Evolutionary conservation across 1,140 invertebrate species (phyloP), one percentile per base, ranked within the genome.

Genomic region (Drosophila willistoni): DNA sequence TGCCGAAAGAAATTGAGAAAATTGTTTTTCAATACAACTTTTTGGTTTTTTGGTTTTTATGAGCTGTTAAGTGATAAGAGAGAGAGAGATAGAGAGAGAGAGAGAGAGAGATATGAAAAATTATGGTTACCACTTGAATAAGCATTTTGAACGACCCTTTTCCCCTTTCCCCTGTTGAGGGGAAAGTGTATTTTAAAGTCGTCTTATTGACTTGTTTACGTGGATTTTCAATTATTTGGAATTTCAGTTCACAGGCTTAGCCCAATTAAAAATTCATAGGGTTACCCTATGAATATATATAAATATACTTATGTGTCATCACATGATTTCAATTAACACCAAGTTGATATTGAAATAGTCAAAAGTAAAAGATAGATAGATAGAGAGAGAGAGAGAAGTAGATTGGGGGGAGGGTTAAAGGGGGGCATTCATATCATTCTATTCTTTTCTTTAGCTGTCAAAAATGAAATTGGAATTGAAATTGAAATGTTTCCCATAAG

Each of bases 191-290:
- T 22, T 19, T 12, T 22, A 0, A 1, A 51, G 19, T 51, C 44
- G 17, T 22, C 9, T 4, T 22, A 22, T 22, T 22, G 13, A 7
- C 42, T 51, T 51, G 4, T 51, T 22, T 19, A 22, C 9, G 13
- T 14, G 44, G 44, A 47, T 47, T 47, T 47, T 47, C 14, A 47
- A 47, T 47, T 44, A 7, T 41, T 41, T 41, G 3, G n/a, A 29
- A 29, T 47, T 57, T 57, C 13, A 34, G 14, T 19, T 36, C 14
- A 36, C 14, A 17, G 25, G 56, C 33, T 59, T 6, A 59, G 56
- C 33, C 56, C 56, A 39, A 59, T 59, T 59, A 39, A 59, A 59
- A 59, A 59, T 59, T 59, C 33, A 59, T 59, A 59, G 56, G 56
- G 33, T 59, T 59, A 25, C 56, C 56, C 56, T 59, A 19, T 59